Percentiles rank a stretch among this genome's conserved stretches.
phyloP scores from a whole-genome alignment of 2,113 vertebrate species.

The Malurus cyaneus region DNA sequence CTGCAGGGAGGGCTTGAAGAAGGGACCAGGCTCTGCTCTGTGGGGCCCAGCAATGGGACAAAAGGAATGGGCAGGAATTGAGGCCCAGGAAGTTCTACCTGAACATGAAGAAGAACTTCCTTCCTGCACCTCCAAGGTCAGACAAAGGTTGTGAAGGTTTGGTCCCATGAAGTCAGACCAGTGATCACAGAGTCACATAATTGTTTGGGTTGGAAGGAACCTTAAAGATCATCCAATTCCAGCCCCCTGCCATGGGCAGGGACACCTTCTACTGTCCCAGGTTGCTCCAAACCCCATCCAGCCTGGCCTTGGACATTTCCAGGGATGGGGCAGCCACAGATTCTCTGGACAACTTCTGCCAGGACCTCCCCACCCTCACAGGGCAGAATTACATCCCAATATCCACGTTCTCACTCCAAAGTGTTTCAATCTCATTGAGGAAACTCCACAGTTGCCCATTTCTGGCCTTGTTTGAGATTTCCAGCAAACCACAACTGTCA shows the following conservation, averaged over 20 bases:
- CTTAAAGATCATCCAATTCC: background rate
- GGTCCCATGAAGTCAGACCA: background rate
- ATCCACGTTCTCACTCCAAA: background rate
- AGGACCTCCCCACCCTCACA: background rate
- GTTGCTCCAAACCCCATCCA: background rate
- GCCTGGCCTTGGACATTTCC: fast-evolving
- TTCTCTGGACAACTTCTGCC: background rate
- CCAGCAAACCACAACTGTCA: background rate
- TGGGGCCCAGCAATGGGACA: background rate
- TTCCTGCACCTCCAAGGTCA: background rate
- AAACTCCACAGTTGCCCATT: background rate
- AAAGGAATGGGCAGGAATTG: fast-evolving
- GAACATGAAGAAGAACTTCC: background rate
- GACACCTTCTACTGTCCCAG: background rate
- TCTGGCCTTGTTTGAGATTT: background rate
- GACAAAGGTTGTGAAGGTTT: background rate
- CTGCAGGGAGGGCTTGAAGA: background rate
- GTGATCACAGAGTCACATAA: background rate
- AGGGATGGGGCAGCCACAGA: background rate
- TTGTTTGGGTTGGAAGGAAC: background rate
- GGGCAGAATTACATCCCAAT: background rate
- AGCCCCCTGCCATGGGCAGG: background rate
- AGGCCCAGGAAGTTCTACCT: background rate
- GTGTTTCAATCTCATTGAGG: background rate
- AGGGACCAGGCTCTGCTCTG: background rate